Percentiles rank a stretch among this genome's conserved stretches.
Evolutionary conservation across 2,113 vertebrate species (phyloP).

Genomic region (Micromys minutus): DNA sequence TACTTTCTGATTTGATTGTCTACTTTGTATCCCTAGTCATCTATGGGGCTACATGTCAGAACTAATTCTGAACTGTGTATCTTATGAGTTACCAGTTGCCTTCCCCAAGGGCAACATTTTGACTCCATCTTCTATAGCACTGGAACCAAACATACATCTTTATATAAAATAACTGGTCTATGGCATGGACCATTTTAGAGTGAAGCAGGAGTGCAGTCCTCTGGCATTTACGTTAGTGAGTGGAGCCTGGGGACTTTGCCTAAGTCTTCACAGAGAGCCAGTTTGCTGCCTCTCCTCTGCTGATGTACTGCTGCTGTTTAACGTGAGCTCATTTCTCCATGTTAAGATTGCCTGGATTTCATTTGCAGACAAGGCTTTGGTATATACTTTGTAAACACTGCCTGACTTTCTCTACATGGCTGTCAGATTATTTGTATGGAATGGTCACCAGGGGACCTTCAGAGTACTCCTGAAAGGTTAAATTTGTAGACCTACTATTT

Average conservation of each 20-base stretch:
- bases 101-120: background rate
- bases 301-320: background rate
- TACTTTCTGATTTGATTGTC: background rate
- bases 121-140: background rate
- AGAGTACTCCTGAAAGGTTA: background rate
- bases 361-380: background rate
- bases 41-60: background rate
- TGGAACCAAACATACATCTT: background rate
- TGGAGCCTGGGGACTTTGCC: background rate
- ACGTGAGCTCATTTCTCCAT: background rate
- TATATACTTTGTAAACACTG: background rate
- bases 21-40: background rate
- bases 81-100: background rate
- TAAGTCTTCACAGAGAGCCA: background rate
- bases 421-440: background rate
- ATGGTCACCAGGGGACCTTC: background rate
- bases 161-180: conserved; percentile 4
- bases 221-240: background rate
- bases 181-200: background rate
- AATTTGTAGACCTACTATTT: background rate
- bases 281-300: background rate
- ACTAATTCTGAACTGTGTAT: background rate
- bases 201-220: background rate
- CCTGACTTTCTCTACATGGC: background rate
- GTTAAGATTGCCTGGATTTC: background rate